Conservation (phyloP, 2,888 invertebrate genomes). For the Drosophila neotestacea region DNA sequence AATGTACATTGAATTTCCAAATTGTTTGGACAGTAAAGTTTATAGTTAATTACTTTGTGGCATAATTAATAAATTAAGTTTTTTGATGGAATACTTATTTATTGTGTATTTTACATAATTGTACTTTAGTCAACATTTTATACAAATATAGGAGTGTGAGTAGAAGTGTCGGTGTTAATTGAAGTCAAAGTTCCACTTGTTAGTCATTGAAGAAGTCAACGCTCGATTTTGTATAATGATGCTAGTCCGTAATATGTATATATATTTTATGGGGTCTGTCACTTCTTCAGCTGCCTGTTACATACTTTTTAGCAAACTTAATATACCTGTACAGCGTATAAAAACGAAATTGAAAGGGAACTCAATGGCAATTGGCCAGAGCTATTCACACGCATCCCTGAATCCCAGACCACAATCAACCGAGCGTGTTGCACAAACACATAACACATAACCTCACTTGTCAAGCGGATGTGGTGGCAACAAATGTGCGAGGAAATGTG, state of each 20-base stretch:
- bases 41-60: slow-evolving; percentile 53
- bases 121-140: slow-evolving; percentile 6
- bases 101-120: slow-evolving; percentile 38
- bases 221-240: too few relatives aligned
- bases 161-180: too few relatives aligned
- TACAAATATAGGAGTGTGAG: neutral
- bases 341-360: neutral
- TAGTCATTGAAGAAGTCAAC: too few relatives aligned
- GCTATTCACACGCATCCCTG: slow-evolving; percentile 35
- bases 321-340: neutral
- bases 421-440: slow-evolving; percentile 42
- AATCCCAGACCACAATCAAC: slow-evolving; percentile 34
- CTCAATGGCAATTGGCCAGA: slow-evolving; percentile 5
- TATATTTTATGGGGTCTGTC: too few relatives aligned
- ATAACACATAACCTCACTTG: slow-evolving; percentile 55
- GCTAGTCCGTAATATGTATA: too few relatives aligned
- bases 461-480: slow-evolving; percentile 58
- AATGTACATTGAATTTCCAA: slow-evolving; percentile 20
- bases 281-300: too few relatives aligned
- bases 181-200: too few relatives aligned
- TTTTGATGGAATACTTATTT: slow-evolving; percentile 32
- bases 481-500: slow-evolving; percentile 53
- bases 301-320: too few relatives aligned
- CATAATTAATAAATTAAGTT: slow-evolving; percentile 35
- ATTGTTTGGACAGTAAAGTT: slow-evolving; percentile 15